phyloP scores from a whole-genome alignment of 2,797 vertebrate species.

The Eulemur mongoz region DNA sequence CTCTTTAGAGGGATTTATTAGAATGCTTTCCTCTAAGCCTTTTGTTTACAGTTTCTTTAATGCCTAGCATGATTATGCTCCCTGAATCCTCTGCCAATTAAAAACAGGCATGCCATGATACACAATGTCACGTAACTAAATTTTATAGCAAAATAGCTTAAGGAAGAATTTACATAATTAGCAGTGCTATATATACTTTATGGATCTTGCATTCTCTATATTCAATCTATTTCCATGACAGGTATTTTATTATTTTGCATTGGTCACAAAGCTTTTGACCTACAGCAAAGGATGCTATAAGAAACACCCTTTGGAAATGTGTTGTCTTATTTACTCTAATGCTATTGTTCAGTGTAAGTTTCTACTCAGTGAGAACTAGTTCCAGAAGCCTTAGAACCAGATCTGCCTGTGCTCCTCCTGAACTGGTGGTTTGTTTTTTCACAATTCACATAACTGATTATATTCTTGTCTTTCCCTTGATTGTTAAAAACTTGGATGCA shows the following conservation, averaged over 20 bases:
- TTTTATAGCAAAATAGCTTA: neutral
- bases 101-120: slow-evolving; percentile 4
- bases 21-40: neutral
- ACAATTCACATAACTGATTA: neutral
- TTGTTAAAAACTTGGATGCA: neutral
- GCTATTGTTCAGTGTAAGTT: neutral
- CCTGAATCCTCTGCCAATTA: neutral
- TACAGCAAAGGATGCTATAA: neutral
- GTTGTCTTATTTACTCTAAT: neutral
- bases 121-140: neutral
- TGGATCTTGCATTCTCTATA: neutral
- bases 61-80: neutral
- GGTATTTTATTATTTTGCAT: neutral
- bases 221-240: neutral
- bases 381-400: neutral
- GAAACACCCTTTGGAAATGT: neutral
- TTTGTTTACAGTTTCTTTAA: slow-evolving; percentile 14
- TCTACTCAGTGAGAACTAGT: neutral
- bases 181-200: neutral
- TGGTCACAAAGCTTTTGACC: neutral
- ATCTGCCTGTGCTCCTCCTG: neutral
- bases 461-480: neutral
- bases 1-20: neutral
- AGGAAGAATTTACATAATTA: neutral
- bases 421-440: neutral